A percentile compares a stretch with the other conserved stretches of the same genome.
Evolutionary conservation across 2,797 vertebrate genomes (phyloP).

Genomic region (Valencia hispanica): DNA sequence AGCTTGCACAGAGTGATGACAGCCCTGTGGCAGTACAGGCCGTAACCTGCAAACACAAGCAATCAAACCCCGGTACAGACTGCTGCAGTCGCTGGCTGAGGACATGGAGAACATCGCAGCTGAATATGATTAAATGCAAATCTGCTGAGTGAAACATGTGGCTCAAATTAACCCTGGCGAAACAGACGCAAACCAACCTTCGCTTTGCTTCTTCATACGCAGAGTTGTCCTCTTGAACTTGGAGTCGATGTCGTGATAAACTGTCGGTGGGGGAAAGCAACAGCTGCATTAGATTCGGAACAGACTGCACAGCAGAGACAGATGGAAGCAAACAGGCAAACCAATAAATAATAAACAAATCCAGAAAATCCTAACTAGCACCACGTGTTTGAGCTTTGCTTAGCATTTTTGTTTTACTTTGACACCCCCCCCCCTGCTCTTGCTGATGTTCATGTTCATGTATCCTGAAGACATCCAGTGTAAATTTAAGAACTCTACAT

Average conservation of each 20-base stretch:
- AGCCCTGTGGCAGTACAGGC: conserved; percentile 92
- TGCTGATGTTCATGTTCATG: conserved; percentile 3
- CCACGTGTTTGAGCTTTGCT: conserved; percentile 19
- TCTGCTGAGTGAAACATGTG: neutral
- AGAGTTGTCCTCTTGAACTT: conserved; percentile 86
- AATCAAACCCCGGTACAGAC: neutral
- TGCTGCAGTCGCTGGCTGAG: neutral
- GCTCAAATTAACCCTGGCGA: neutral
- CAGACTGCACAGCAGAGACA: neutral
- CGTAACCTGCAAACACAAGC: conserved; percentile 82
- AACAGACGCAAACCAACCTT: conserved; percentile 70
- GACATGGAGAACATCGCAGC: neutral
- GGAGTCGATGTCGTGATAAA: conserved; percentile 87
- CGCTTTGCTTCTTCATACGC: conserved; percentile 88
- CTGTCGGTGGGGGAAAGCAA: conserved; percentile 66
- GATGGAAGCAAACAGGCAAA: neutral
- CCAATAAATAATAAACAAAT: neutral
- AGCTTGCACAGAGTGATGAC: conserved; percentile 93
- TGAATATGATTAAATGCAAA: neutral
- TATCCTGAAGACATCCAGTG: conserved; percentile 1
- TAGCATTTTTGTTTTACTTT: neutral
- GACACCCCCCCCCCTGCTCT: conserved; percentile 10
- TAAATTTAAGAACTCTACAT: conserved; percentile 6
- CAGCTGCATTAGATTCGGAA: neutral
- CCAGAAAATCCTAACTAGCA: neutral